A percentile compares a stretch with the other conserved stretches of the same genome.
phyloP scores from a whole-genome alignment of 1,140 invertebrate genomes.

The Drosophila dunni region DNA sequence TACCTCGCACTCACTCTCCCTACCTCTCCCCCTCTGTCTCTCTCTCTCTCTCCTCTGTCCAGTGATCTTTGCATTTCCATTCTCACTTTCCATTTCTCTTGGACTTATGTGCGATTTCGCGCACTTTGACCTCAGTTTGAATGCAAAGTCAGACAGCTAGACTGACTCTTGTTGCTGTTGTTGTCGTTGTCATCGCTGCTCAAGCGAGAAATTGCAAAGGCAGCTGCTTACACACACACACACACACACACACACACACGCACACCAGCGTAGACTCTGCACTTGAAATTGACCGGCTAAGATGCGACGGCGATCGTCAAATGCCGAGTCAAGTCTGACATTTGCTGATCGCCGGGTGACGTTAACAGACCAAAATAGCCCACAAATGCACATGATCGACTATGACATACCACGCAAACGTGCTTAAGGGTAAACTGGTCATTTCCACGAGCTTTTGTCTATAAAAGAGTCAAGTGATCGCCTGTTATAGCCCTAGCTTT shows the following conservation, averaged over 20 bases:
- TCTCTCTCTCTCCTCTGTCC: slow-evolving; percentile 29
- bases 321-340: slow-evolving; percentile 46
- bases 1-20: too few relatives aligned
- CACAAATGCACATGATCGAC: slow-evolving; percentile 5
- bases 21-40: not conserved
- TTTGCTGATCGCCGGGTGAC: slow-evolving; percentile 47
- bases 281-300: slow-evolving; percentile 56
- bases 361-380: slow-evolving; percentile 17
- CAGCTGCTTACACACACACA: slow-evolving; percentile 52
- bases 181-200: slow-evolving; percentile 53
- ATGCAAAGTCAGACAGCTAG: slow-evolving; percentile 23
- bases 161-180: slow-evolving; percentile 14
- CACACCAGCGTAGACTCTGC: slow-evolving; percentile 5
- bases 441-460: too few relatives aligned
- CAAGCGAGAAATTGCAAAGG: slow-evolving; percentile 74
- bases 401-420: not conserved
- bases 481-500: too few relatives aligned
- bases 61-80: slow-evolving; percentile 32
- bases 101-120: slow-evolving; percentile 60
- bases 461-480: too few relatives aligned
- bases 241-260: slow-evolving; percentile 11
- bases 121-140: slow-evolving; percentile 45
- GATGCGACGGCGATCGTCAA: slow-evolving; percentile 48
- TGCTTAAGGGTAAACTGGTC: not conserved
- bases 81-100: slow-evolving; percentile 64